These are phyloP conservation scores for Epirrhoe alternata DNA, from an alignment of 2,888 invertebrate species.

Conservation along the genomic window DNA sequence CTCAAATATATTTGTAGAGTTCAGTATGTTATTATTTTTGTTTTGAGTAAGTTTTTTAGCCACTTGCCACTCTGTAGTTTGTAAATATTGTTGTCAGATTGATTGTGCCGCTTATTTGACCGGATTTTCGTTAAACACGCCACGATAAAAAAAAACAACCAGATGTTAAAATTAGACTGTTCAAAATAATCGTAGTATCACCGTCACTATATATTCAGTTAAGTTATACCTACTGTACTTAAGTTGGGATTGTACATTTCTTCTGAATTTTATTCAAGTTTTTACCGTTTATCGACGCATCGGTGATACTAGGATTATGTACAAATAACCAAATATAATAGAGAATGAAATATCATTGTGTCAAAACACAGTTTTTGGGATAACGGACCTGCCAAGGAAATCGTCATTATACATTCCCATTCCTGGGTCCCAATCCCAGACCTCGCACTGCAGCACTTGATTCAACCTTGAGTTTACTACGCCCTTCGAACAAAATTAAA, in stretches of 20 bases:
- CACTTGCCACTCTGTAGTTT: conserved; percentile 22
- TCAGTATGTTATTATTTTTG: conserved; percentile 18
- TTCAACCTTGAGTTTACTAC: conserved; percentile 90
- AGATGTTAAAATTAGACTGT: conserved; percentile 47
- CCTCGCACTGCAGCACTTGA: conserved; percentile 89
- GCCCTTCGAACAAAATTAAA: conserved; percentile 89
- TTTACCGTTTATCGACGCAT: not conserved
- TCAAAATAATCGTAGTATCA: conserved; percentile 58
- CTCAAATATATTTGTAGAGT: conserved; percentile 4
- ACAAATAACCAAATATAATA: conserved; percentile 53
- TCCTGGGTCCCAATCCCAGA: conserved; percentile 94
- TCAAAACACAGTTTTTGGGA: conserved; percentile 52
- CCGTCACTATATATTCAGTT: conserved; percentile 28
- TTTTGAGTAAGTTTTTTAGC: conserved; percentile 16
- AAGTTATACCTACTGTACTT: not conserved
- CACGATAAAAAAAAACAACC: conserved; percentile 56
- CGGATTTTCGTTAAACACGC: conserved; percentile 47
- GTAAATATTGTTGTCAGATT: conserved; percentile 1
- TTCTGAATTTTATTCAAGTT: not conserved
- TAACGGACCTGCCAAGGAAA: conserved; percentile 92
- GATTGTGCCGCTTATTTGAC: conserved; percentile 27
- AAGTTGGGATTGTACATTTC: not conserved
- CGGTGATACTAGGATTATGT: conserved; percentile 56
- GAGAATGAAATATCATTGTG: conserved; percentile 55
- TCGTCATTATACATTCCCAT: conserved; percentile 93